A percentile compares a stretch with the other conserved stretches of the same genome.
Conservation (phyloP, 2,888 invertebrate species). For the Melanargia galathea region DNA sequence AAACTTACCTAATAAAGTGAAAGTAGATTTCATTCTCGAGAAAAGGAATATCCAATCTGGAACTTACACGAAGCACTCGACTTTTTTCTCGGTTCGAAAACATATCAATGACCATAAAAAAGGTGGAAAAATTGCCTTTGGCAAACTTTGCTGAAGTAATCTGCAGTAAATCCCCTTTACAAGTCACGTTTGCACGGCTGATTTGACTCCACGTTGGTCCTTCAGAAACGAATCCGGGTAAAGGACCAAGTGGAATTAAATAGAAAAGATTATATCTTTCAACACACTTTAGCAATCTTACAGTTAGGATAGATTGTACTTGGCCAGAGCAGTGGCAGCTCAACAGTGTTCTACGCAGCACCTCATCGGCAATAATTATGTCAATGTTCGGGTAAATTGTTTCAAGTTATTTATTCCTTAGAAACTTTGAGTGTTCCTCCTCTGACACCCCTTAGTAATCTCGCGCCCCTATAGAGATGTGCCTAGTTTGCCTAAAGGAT, state of each 20-base stretch:
- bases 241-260: slow-evolving; percentile 48
- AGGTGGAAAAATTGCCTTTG: slow-evolving; percentile 25
- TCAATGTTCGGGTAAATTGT: no score
- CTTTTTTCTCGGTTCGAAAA: slow-evolving; percentile 17
- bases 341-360: no score
- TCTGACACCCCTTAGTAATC: no score
- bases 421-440: no score
- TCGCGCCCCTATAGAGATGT: no score
- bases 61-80: slow-evolving; percentile 14
- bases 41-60: slow-evolving; percentile 17
- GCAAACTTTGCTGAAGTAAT: slow-evolving; percentile 47
- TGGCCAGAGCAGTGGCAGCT: not conserved
- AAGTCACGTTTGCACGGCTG: slow-evolving; percentile 49
- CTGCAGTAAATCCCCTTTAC: slow-evolving; percentile 53
- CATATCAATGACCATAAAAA: slow-evolving; percentile 35
- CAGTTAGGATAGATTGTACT: not conserved
- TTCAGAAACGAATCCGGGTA: slow-evolving; percentile 30
- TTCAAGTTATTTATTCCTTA: no score
- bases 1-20: slow-evolving; percentile 7
- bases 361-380: no score
- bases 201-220: slow-evolving; percentile 43
- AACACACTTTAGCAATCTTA: not conserved
- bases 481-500: no score
- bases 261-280: slow-evolving; percentile 65
- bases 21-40: slow-evolving; percentile 9